Base-by-base conservation (phyloP, 2,113 vertebrate genomes). In the Anhinga anhinga region DNA sequence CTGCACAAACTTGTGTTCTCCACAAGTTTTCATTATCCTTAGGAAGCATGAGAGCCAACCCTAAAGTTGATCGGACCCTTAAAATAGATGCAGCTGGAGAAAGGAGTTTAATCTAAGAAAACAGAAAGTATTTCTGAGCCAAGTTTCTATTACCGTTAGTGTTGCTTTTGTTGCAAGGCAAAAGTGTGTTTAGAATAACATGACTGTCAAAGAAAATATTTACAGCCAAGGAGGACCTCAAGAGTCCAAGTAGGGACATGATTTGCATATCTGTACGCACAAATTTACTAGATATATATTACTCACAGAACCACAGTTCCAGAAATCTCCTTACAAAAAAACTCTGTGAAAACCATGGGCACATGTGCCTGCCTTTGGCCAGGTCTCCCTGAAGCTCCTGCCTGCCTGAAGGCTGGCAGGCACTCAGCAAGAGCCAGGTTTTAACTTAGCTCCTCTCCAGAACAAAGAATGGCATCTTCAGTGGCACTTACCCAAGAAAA, bases 21-120 rank as follows among this genome's bases (percentile, higher is more conserved):
- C 69, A 82, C 83, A 95, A 94, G 67, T 87, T 91, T 97, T 95
- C 77, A 82, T 53, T 90, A 78, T 61, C 22, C 72, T 95, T 80
- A 45, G 29, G 82, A 97, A 95, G 90, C 58, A 84, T 40, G 56
- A 90, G 58, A 96, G 87, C 50, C 62, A 10, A 84, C 53, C 45
- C 16, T 63, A 86, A 93, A 71, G 83, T 74, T 94, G 45, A 93
- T 97, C 44, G 55, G 85, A 69, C 26, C 53, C 71, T 90, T 90
- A 65, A 97, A 97, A 97, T 76, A 96, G 74, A 95, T 90, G 93
- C 80, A 78, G 45, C 71, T 82, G 69, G 50, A 88, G 66, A 95
- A 88, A 97, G 61, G 78, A 96, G 74, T 80, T 97, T 80, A 63
- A 30, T 86, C 71, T 94, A 80, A 82, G 88, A 94, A 97, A 97